Evolutionary conservation across 2,113 vertebrate species (phyloP).

Genomic region (Oreochromis niloticus): DNA sequence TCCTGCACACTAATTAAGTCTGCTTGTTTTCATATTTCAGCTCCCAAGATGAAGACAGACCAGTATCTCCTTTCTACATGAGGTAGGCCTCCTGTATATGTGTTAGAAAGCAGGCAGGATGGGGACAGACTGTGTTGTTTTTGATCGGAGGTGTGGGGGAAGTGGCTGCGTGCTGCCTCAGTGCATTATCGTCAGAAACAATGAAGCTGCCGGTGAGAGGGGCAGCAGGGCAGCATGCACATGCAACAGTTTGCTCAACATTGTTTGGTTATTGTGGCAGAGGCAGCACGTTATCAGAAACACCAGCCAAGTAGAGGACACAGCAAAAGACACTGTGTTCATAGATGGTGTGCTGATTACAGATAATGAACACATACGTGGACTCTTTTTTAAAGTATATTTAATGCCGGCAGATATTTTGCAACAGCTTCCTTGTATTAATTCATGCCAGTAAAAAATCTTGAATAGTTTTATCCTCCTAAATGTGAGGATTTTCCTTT

Average conservation of each 20-base stretch:
- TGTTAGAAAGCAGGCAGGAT: not conserved
- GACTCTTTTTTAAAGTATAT: not conserved
- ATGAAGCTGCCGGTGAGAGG: constrained; percentile 12
- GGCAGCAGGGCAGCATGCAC: constrained; percentile 6
- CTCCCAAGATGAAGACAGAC: constrained; percentile 83
- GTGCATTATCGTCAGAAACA: constrained; percentile 45
- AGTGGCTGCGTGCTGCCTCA: not conserved
- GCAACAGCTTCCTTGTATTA: not conserved
- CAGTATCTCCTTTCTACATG: constrained; percentile 89
- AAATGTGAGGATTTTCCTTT: not conserved
- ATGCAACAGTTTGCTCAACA: constrained; percentile 23
- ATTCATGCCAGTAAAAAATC: not conserved
- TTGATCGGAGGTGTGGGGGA: constrained; percentile 21
- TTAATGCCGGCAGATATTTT: not conserved
- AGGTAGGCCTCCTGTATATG: constrained; percentile 71
- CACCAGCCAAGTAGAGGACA: not conserved
- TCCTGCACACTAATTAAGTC: not conserved
- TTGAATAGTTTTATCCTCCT: not conserved
- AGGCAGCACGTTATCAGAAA: not conserved
- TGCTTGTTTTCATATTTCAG: constrained; percentile 65
- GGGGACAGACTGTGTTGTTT: constrained; percentile 18
- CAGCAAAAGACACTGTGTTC: not conserved
- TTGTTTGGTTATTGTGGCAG: not conserved
- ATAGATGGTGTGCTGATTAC: not conserved
- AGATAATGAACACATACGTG: not conserved